A percentile compares a stretch with the other conserved stretches of the same genome.
Evolutionary conservation across 2,113 vertebrate species (phyloP).

Genomic region (Spermophilus dauricus): DNA sequence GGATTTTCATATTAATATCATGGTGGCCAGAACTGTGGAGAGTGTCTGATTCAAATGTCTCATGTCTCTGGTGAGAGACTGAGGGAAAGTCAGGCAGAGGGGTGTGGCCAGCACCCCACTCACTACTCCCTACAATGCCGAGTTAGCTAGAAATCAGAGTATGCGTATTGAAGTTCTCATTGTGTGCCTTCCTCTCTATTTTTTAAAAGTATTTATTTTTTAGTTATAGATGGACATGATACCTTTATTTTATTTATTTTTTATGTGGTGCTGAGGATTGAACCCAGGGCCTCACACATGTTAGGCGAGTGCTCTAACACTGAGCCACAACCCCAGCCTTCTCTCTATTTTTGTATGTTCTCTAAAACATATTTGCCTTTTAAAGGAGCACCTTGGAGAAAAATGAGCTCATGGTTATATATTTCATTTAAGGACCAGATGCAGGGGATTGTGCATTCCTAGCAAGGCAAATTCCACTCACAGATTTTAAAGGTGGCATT

Average conservation of each 20-base stretch:
- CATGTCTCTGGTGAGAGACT: background rate
- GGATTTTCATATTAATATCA: background rate
- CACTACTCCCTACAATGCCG: too few species aligned
- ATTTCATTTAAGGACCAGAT: background rate
- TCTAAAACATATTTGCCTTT: slow-evolving; percentile 19
- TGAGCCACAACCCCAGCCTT: too few species aligned
- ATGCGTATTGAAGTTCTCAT: background rate
- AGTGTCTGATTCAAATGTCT: background rate
- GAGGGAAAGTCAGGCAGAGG: background rate
- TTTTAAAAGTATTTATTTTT: background rate
- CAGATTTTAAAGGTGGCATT: background rate
- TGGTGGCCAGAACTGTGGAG: background rate
- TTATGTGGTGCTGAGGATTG: too few species aligned
- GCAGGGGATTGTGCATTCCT: background rate
- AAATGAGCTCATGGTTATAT: background rate
- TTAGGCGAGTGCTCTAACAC: too few species aligned
- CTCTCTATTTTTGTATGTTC: background rate
- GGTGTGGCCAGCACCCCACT: too few species aligned
- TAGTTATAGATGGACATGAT: too few species aligned
- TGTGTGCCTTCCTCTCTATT: background rate
- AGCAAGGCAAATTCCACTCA: background rate
- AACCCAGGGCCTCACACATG: too few species aligned
- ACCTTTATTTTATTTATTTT: too few species aligned
- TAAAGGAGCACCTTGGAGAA: background rate
- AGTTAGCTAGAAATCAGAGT: background rate